Evolutionary conservation across 64 coral and sea anemone species (phyloP).

Genomic region (Porites australiensis): DNA sequence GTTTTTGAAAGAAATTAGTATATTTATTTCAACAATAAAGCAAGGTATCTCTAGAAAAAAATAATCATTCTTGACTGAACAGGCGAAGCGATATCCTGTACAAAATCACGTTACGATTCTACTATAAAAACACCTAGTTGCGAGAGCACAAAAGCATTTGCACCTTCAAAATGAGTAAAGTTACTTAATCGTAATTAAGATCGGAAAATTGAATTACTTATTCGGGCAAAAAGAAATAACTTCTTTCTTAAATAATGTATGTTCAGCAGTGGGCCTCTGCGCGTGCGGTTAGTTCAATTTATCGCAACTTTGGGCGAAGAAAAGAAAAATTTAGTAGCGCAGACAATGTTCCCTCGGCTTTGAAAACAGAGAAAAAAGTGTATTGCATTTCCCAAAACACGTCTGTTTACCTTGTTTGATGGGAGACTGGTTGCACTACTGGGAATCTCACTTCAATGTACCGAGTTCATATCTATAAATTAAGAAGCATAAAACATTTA

Average conservation of each 20-base stretch:
- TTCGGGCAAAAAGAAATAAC: conserved; percentile 43
- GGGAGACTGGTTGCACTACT: no score
- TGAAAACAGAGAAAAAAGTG: background rate
- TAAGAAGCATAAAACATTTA: conserved; percentile 63
- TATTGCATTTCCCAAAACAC: background rate
- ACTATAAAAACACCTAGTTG: background rate
- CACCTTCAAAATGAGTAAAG: background rate
- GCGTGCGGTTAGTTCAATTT: conserved; percentile 28
- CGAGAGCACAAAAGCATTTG: background rate
- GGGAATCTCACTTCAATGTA: background rate
- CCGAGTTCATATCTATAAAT: background rate
- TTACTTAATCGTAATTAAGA: conserved; percentile 48
- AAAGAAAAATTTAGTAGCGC: conserved; percentile 8
- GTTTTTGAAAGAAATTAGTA: conserved; percentile 65
- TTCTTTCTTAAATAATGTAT: conserved; percentile 36
- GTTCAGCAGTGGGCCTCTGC: background rate
- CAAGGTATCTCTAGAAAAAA: background rate
- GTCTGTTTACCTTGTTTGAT: background rate
- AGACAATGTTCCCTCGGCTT: background rate
- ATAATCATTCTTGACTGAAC: background rate
- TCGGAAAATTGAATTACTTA: conserved; percentile 56
- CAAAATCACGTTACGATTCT: background rate
- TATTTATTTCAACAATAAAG: conserved; percentile 64
- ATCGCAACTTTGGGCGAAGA: conserved; percentile 12
- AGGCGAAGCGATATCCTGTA: conserved; percentile 3